Percentiles rank a stretch among this genome's conserved stretches.
phyloP scores from a whole-genome alignment of 2,888 invertebrate genomes.

The Drosophila rubida region DNA sequence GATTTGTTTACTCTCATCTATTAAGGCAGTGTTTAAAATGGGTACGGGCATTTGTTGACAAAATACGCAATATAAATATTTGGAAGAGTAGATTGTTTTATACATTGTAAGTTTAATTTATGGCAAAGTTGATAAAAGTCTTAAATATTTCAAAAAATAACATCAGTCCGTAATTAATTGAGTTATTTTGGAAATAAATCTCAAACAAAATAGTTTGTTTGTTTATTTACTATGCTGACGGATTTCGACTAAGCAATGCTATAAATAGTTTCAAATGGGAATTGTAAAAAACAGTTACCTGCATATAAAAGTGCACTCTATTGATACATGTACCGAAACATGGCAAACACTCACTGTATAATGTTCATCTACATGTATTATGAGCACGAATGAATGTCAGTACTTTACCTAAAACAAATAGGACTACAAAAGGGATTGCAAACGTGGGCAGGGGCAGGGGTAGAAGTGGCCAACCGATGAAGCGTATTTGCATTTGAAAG shows the following conservation, averaged over 20 bases:
- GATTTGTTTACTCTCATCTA: slow-evolving; percentile 16
- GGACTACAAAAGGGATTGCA: neutral
- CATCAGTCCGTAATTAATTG: too few species aligned
- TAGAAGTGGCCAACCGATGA: slow-evolving; percentile 5
- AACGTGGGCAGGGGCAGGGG: neutral
- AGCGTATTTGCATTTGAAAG: slow-evolving; percentile 76
- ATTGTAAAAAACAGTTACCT: neutral
- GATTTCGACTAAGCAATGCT: neutral
- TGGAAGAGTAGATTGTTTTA: neutral
- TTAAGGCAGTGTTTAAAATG: neutral
- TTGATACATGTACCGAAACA: slow-evolving; percentile 64
- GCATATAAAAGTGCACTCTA: slow-evolving; percentile 51
- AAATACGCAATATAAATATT: neutral
- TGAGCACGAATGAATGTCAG: slow-evolving; percentile 16
- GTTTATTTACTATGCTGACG: neutral
- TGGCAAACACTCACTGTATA: slow-evolving; percentile 34
- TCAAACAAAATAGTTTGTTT: neutral
- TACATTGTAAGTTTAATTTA: neutral
- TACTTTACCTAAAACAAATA: slow-evolving; percentile 59
- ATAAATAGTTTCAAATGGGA: neutral
- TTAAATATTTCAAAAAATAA: too few species aligned
- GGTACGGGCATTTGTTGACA: neutral
- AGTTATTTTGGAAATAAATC: neutral
- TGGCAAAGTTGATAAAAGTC: too few species aligned
- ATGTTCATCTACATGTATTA: slow-evolving; percentile 15